Evolutionary conservation across 2,113 vertebrate species (phyloP).

Genomic region (Muntiacus reevesi): DNA sequence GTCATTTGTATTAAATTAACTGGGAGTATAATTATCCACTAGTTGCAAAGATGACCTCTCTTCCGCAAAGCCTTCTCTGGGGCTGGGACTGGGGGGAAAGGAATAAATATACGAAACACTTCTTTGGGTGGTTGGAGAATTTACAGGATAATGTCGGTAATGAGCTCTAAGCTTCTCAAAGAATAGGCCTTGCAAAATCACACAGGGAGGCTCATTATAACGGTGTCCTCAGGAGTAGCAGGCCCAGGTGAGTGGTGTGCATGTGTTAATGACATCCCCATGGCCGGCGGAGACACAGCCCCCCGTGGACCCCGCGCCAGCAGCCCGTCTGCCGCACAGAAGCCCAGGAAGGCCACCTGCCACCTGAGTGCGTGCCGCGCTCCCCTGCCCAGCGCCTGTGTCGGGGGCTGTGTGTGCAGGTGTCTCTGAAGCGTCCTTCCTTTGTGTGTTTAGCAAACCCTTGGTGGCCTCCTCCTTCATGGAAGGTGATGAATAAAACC

Average conservation of each 20-base stretch:
- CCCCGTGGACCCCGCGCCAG: rapidly evolving
- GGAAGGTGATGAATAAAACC: rapidly evolving
- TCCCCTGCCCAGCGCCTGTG: neutral
- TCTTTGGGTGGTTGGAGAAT: neutral
- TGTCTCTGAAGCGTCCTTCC: too few species aligned
- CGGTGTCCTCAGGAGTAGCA: conserved; percentile 24
- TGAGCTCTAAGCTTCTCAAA: conserved; percentile 5
- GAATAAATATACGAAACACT: neutral
- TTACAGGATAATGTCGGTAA: neutral
- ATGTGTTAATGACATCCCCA: neutral
- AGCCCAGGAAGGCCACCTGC: neutral
- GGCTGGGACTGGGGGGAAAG: neutral
- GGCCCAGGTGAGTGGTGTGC: neutral
- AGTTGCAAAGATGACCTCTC: neutral
- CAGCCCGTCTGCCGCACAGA: neutral
- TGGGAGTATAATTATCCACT: rapidly evolving
- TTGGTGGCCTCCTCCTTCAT: neutral
- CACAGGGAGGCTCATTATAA: conserved; percentile 26
- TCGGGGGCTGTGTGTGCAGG: neutral
- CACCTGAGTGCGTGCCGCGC: rapidly evolving
- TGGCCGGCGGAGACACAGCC: neutral
- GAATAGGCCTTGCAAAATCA: neutral
- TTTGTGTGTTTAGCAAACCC: neutral
- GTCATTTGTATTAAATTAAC: neutral
- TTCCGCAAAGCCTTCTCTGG: neutral